phyloP scores from a whole-genome alignment of 2,888 invertebrate genomes.

The Callosobruchus maculatus region DNA sequence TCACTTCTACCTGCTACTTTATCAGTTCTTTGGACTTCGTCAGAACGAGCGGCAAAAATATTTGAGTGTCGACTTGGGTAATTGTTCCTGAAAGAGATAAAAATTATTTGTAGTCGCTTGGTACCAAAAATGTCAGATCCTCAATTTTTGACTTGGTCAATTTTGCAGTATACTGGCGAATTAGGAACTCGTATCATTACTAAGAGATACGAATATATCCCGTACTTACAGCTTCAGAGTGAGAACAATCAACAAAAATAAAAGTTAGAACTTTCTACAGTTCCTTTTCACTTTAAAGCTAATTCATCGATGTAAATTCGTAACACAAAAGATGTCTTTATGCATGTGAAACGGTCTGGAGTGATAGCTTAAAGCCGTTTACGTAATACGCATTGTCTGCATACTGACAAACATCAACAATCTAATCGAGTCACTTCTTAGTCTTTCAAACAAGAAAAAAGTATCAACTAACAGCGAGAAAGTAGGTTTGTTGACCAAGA shows the following conservation, averaged over 20 bases:
- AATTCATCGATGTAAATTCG: neutral
- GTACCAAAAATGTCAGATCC: too few species aligned
- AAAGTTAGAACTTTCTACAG: neutral
- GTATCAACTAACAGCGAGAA: neutral
- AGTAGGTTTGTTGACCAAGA: neutral
- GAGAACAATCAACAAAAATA: neutral
- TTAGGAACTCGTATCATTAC: too few species aligned
- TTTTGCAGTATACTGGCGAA: too few species aligned
- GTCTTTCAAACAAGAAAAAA: neutral
- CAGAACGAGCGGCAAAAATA: too few species aligned
- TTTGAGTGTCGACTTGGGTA: too few species aligned
- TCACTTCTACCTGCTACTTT: too few species aligned
- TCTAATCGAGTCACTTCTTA: neutral
- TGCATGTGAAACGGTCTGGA: neutral
- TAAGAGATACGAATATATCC: too few species aligned
- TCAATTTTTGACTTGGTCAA: too few species aligned
- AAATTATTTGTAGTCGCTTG: too few species aligned
- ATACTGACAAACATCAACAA: neutral
- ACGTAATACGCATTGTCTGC: neutral
- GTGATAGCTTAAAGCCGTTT: neutral
- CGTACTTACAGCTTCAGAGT: neutral
- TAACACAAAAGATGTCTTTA: neutral
- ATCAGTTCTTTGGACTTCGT: too few species aligned
- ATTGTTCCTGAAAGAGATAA: too few species aligned
- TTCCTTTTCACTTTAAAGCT: neutral